Evolutionary conservation across 2,888 invertebrate species (phyloP).

Genomic region (Conus canariensis): DNA sequence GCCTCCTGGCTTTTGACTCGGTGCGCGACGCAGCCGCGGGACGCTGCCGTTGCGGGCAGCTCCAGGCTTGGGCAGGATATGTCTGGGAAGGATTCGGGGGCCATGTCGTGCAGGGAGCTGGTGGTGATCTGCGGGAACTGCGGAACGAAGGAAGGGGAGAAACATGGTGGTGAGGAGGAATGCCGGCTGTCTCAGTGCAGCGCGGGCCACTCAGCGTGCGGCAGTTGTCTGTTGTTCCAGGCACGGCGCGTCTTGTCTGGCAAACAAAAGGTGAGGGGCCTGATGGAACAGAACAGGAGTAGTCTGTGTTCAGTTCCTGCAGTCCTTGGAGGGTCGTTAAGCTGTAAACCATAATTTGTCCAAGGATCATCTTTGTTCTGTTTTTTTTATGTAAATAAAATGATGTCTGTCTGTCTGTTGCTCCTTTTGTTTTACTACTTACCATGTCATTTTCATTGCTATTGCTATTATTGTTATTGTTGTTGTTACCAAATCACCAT

Average conservation of each 20-base stretch:
- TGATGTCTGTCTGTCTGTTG: too few species aligned
- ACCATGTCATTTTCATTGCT: too few species aligned
- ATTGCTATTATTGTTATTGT: too few species aligned
- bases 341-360: too few species aligned
- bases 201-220: slow-evolving; percentile 69
- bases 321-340: too few species aligned
- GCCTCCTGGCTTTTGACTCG: too few species aligned
- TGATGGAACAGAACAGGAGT: too few species aligned
- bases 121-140: neutral
- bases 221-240: slow-evolving; percentile 68
- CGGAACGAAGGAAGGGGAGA: neutral
- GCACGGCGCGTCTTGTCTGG: slow-evolving; percentile 72
- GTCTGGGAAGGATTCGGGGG: neutral
- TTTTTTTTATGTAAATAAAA: too few species aligned
- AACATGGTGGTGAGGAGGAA: neutral
- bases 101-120: neutral
- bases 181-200: slow-evolving; percentile 63
- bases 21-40: neutral
- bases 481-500: too few species aligned
- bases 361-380: too few species aligned
- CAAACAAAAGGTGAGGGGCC: slow-evolving; percentile 60
- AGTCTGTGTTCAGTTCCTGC: too few species aligned
- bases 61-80: neutral
- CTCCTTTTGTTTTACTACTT: too few species aligned
- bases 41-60: neutral